Evolutionary conservation across 2,888 invertebrate species (phyloP).

Genomic region (Pachycephus smyrnensis): DNA sequence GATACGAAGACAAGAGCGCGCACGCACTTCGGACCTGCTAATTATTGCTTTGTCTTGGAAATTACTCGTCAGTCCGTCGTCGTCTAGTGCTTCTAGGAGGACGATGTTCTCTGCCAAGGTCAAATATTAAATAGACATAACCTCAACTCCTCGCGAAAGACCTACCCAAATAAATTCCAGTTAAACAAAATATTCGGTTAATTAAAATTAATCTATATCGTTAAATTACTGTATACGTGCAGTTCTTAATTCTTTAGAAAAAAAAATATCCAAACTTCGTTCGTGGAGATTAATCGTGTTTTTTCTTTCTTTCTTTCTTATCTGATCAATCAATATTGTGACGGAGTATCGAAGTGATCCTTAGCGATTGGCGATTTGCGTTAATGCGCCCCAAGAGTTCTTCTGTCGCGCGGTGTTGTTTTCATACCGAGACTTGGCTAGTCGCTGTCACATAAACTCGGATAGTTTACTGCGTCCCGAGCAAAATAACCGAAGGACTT

Average conservation of each 20-base stretch:
- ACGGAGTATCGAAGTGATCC: not conserved
- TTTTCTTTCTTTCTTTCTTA: not conserved
- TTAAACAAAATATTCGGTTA: not conserved
- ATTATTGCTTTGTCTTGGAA: constrained; percentile 47
- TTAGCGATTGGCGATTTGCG: not conserved
- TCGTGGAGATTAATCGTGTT: not conserved
- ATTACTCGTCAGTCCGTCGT: constrained; percentile 27
- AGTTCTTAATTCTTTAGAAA: no score
- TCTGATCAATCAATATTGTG: not conserved
- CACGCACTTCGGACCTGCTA: constrained; percentile 40
- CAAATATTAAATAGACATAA: not conserved
- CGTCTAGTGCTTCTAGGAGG: constrained; percentile 8
- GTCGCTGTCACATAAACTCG: constrained; percentile 52
- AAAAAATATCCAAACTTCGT: not conserved
- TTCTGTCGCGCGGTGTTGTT: not conserved
- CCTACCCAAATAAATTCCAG: not conserved
- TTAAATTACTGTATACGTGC: not conserved
- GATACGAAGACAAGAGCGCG: constrained; percentile 21
- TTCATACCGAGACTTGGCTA: constrained; percentile 21
- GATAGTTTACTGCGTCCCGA: constrained; percentile 45
- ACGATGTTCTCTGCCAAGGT: constrained; percentile 32
- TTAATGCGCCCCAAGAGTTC: not conserved
- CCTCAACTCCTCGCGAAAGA: not conserved
- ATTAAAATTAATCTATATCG: not conserved
- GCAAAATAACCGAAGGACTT: constrained; percentile 37